Percentiles rank a stretch among this genome's conserved stretches.
Conservation (phyloP, 2,888 invertebrate genomes). For the Parnassius orleans region DNA sequence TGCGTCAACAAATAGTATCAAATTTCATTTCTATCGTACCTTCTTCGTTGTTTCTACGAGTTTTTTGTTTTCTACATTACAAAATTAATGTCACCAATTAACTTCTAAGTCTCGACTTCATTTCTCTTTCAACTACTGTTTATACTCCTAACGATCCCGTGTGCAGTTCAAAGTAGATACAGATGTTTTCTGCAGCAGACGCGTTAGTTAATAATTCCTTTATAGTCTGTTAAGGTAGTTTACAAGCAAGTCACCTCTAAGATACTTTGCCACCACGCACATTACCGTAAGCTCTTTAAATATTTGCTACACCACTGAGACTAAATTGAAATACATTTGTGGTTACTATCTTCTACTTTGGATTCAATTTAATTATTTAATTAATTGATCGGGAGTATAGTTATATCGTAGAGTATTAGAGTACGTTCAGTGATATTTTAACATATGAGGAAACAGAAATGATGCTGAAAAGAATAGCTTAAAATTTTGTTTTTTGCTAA, state of each 20-base stretch:
- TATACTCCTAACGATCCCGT: constrained; percentile 12
- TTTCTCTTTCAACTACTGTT: constrained; percentile 15
- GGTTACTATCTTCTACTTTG: not conserved
- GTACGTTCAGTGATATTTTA: too few relatives aligned
- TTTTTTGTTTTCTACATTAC: constrained; percentile 28
- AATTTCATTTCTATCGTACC: constrained; percentile 3
- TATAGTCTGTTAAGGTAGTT: constrained; percentile 45
- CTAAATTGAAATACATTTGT: constrained; percentile 25
- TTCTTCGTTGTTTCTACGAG: constrained; percentile 7
- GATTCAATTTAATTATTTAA: too few relatives aligned
- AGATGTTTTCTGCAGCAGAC: constrained; percentile 39
- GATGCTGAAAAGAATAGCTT: too few relatives aligned
- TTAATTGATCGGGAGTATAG: too few relatives aligned
- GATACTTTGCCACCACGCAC: constrained; percentile 19
- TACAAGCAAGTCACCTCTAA: constrained; percentile 33
- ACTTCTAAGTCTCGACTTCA: constrained; percentile 16
- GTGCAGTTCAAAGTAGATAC: constrained; percentile 30
- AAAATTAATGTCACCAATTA: constrained; percentile 18
- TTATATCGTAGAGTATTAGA: too few relatives aligned
- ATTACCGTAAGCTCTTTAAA: constrained; percentile 31
- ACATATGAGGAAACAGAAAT: too few relatives aligned
- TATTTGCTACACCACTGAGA: constrained; percentile 39
- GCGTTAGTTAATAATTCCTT: constrained; percentile 54
- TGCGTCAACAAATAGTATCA: not conserved
- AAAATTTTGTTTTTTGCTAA: too few relatives aligned